Percentiles rank a stretch among this genome's conserved stretches.
Evolutionary conservation across 1,140 invertebrate species (phyloP).

Genomic region (Oryctes rhinoceros): DNA sequence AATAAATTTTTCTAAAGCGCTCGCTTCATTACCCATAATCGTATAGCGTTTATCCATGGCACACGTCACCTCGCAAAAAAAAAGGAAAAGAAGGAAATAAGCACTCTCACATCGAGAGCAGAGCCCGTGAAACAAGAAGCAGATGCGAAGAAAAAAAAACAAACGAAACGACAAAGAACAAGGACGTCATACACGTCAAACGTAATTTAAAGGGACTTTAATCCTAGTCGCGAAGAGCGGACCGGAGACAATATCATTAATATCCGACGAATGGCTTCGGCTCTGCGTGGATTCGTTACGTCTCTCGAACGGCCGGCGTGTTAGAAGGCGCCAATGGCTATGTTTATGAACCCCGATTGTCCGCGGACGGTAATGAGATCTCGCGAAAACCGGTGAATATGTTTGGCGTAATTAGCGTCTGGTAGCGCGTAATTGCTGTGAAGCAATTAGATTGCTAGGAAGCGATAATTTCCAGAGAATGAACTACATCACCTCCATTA

Average conservation of each 20-base stretch:
- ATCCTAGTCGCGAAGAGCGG: background rate
- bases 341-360: background rate
- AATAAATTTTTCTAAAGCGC: conserved; percentile 6
- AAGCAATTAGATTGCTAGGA: background rate
- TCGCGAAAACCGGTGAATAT: background rate
- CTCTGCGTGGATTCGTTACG: no score
- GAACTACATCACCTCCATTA: no score
- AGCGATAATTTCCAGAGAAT: background rate
- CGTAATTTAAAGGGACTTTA: conserved; percentile 5
- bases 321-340: background rate
- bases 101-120: background rate
- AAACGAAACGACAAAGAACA: no score
- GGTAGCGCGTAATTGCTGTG: background rate
- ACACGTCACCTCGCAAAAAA: background rate
- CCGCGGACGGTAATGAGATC: background rate
- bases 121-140: background rate
- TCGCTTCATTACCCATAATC: background rate
- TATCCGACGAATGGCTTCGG: background rate
- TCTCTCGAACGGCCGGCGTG: background rate
- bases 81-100: no score
- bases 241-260: conserved; percentile 12
- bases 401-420: background rate
- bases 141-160: background rate
- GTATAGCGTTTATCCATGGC: background rate
- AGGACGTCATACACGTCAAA: background rate